Base-by-base conservation (phyloP, 2,797 vertebrate species). In the Xenopus petersii region DNA sequence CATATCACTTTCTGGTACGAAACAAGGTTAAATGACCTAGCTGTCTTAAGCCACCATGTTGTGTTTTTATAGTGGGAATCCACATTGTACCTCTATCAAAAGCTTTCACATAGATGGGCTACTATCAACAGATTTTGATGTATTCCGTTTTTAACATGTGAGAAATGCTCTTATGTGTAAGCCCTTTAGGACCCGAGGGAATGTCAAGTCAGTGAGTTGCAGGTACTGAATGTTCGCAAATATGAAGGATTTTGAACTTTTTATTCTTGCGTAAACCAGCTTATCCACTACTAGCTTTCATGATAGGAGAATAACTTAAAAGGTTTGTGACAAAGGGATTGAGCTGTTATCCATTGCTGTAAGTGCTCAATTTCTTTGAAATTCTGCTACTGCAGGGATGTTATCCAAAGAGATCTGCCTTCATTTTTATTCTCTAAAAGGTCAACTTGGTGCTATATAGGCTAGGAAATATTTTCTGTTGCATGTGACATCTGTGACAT, bases 111-210 rank as follows among this genome's bases (percentile, higher is more conserved):
- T 64, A 60, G 58, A 73, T 72, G 36, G 33, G 10, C 12, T 67
- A 24, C 58, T 58, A 59, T 64, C 70, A 64, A 61, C 24, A 46
- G 71, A 70, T 79, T 74, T 48, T 49, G 61, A 60, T 70, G 54
- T 64, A 73, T 78, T 78, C 69, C 48, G 65, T 64, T 73, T 62
- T 68, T 59, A 9, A 68, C 70, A 68, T 73, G 58, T 68, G 59
- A 73, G 69, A 60, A 6, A 49, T 0, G n/a, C 76, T 54, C 61
- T 79, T 74, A 70, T 73, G 66, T 60, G 30, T 64, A 74, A 79
- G 54, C 51, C 49, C 67, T 65, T 69, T 59, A 33, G 21, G 56
- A 73, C 63, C 59, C 13, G 42, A 65, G 51, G 66, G 36, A 46
- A 63, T 16, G 55, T 17, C 17, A 63, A 64, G 67, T 51, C 63